These are phyloP conservation scores for Brachylomia viminalis DNA, from an alignment of 2,888 invertebrate genomes.

Conservation along the genomic window DNA sequence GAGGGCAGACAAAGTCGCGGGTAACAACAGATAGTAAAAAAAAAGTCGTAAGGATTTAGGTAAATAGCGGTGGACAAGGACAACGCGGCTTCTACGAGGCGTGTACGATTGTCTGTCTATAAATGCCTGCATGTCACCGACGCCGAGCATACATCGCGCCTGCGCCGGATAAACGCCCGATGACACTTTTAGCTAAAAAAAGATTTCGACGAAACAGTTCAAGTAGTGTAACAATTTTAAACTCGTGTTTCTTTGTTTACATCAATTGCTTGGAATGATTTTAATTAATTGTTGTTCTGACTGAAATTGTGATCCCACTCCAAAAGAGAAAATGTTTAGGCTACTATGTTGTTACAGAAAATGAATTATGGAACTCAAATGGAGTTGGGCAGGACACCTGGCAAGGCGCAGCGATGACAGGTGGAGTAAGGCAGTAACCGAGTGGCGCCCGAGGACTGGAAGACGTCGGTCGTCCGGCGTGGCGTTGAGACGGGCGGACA, in stretches of 20 bases:
- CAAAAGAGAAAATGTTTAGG: not conserved
- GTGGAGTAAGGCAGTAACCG: too few relatives aligned
- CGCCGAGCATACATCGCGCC: not conserved
- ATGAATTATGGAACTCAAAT: too few relatives aligned
- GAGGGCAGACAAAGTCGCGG: too few relatives aligned
- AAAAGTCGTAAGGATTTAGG: not conserved
- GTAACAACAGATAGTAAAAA: too few relatives aligned
- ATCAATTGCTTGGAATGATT: slow-evolving; percentile 14
- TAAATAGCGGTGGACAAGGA: too few relatives aligned
- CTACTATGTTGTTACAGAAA: too few relatives aligned
- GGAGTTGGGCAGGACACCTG: too few relatives aligned
- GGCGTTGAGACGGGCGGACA: too few relatives aligned
- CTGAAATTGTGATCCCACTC: not conserved
- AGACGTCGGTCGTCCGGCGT: too few relatives aligned
- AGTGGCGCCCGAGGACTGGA: too few relatives aligned
- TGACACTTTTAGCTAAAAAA: not conserved
- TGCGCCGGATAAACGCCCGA: not conserved
- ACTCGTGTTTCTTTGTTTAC: slow-evolving; percentile 22
- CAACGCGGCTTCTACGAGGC: not conserved
- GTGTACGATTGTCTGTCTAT: not conserved
- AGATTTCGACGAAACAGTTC: slow-evolving; percentile 4
- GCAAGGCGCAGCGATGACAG: too few relatives aligned
- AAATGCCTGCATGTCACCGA: not conserved
- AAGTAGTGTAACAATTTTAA: not conserved
- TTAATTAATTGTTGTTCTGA: slow-evolving; percentile 20